phyloP scores from a whole-genome alignment of 2,888 invertebrate genomes.

The Yponomeuta plumbellus region DNA sequence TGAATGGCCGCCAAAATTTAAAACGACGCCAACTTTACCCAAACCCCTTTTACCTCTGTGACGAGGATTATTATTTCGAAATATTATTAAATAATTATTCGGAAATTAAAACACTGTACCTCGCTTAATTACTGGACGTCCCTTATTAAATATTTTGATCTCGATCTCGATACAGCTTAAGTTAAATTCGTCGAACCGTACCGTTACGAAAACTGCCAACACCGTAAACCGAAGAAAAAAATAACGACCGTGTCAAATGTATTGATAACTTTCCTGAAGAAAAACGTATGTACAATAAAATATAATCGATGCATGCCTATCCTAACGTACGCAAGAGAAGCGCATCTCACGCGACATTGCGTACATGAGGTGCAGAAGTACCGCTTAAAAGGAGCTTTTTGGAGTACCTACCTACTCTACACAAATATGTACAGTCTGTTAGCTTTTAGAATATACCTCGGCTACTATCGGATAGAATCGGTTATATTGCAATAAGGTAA shows the following conservation, averaged over 20 bases:
- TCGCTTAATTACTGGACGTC: too few relatives aligned
- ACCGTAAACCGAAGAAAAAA: slow-evolving; percentile 20
- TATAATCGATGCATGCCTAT: slow-evolving; percentile 34
- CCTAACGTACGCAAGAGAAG: slow-evolving; percentile 16
- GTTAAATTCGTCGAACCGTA: slow-evolving; percentile 19
- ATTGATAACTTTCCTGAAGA: slow-evolving; percentile 45
- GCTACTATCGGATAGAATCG: too few relatives aligned
- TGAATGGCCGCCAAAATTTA: too few relatives aligned
- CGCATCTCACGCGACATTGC: slow-evolving; percentile 11
- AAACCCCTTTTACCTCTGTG: too few relatives aligned
- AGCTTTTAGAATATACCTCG: too few relatives aligned
- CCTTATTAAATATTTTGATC: slow-evolving; percentile 15
- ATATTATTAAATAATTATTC: too few relatives aligned
- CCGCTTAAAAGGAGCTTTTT: background rate
- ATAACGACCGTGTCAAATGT: slow-evolving; percentile 10
- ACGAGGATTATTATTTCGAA: too few relatives aligned
- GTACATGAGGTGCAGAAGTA: background rate
- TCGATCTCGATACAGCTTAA: slow-evolving; percentile 9
- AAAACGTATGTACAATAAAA: background rate
- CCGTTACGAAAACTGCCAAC: slow-evolving; percentile 32
- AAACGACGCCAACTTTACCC: too few relatives aligned
- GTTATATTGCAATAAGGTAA: too few relatives aligned
- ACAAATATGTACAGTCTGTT: too few relatives aligned
- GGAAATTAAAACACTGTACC: too few relatives aligned
- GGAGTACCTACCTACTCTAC: too few relatives aligned